Evolutionary conservation across 2,113 vertebrate species (phyloP).

Genomic region (Gavialis gangeticus): DNA sequence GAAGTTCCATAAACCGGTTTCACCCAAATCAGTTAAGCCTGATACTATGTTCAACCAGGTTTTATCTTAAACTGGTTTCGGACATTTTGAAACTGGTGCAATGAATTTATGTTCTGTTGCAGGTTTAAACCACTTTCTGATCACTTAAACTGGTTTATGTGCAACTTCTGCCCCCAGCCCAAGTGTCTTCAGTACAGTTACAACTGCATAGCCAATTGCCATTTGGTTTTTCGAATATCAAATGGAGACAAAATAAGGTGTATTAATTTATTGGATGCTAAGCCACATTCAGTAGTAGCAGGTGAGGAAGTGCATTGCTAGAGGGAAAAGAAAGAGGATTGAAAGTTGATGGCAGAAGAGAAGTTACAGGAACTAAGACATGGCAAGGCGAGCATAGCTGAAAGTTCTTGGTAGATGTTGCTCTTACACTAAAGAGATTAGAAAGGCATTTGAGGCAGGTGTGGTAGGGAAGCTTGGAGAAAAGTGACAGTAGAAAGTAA

Average conservation of each 20-base stretch:
- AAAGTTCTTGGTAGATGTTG: not conserved
- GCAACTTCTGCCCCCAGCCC: too few relatives aligned
- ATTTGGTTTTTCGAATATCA: not conserved
- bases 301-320: not conserved
- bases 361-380: not conserved
- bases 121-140: too few relatives aligned
- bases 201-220: not conserved
- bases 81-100: too few relatives aligned
- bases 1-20: too few relatives aligned
- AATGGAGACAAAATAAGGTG: not conserved
- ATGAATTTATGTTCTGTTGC: too few relatives aligned
- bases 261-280: not conserved
- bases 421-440: not conserved
- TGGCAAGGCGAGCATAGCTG: not conserved
- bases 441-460: not conserved
- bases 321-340: not conserved
- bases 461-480: not conserved
- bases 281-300: not conserved
- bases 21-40: too few relatives aligned
- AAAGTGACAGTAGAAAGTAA: rapidly evolving
- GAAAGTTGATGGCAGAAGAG: not conserved
- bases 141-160: too few relatives aligned
- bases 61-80: too few relatives aligned
- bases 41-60: too few relatives aligned
- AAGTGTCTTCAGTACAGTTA: not conserved